Evolutionary conservation across 2,797 vertebrate species (phyloP), one percentile per base, ranked within the genome.

Genomic region (Syndactyla subalaris): DNA sequence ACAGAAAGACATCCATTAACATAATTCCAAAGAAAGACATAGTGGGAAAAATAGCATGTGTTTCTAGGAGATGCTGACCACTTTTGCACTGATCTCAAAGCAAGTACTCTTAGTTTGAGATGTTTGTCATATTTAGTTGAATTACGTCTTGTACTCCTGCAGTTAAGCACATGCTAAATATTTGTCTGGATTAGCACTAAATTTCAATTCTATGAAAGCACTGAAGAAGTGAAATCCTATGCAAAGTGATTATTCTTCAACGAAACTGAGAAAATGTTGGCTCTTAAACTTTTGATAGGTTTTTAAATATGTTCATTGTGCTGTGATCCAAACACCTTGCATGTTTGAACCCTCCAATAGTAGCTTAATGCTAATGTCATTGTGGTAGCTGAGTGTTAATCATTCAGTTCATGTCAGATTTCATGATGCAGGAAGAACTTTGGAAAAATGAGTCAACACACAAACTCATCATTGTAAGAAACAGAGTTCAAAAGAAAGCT

Each of bases 171-270:
- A 6, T 39, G 36, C 39, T 70, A 76, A 86, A 63, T 34, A 11
- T 59, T 66, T 89, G 30, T 9, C 36, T 77, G 52, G 45, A 63
- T 3, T 48, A 16, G 20, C 14, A 21, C 22, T 77, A 67, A 91
- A 77, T 19, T 9, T 6, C 27, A 68, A 13, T 49, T 46, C 34
- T n/a, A 7, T 61, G 32, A 52, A 59, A 79, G 30, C 0, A 0
- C 36, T 61, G 52, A 70, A 92, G n/a, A 62, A 77, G 23, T n/a
- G 52, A 74, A 71, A 63, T 57, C 34, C 24, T n/a, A 43, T 13
- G 9, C 30, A 61, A 71, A 63, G 34, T 22, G 1, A 57, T 46
- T 45, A 59, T 52, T 71, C 41, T 59, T 80, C 68, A 68, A 1
- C n/a, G 32, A 89, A 85, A 83, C 14, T 41, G 38, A 87, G 49